phyloP scores from a whole-genome alignment of 1,140 invertebrate genomes.

The Listronotus bonariensis region DNA sequence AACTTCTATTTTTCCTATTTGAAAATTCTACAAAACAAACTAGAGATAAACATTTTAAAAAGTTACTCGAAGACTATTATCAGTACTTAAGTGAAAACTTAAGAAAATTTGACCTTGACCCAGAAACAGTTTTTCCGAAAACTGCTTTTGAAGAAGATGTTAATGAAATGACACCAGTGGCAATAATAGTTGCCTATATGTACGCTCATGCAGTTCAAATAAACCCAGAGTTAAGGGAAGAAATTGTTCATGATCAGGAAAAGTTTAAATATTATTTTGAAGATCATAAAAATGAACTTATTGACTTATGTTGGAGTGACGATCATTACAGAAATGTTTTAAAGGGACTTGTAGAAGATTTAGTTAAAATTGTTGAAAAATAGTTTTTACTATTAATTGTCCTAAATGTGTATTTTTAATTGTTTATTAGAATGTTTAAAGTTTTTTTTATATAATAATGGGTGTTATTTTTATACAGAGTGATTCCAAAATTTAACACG shows the following conservation, averaged over 20 bases:
- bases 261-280: conserved; percentile 16
- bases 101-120: conserved; percentile 16
- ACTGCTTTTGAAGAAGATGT: conserved; percentile 11
- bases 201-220: not conserved
- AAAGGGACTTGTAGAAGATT: conserved; percentile 14
- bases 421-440: too few relatives aligned
- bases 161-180: conserved; percentile 1
- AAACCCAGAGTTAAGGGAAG: conserved; percentile 24
- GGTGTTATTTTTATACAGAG: too few relatives aligned
- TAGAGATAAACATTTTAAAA: conserved; percentile 48
- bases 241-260: conserved; percentile 16
- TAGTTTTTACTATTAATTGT: too few relatives aligned
- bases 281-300: conserved; percentile 3
- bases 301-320: conserved; percentile 14
- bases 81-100: conserved; percentile 3
- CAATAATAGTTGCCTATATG: not conserved
- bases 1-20: conserved; percentile 56
- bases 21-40: conserved; percentile 50
- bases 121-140: conserved; percentile 7
- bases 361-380: not conserved
- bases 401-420: too few relatives aligned
- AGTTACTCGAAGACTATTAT: conserved; percentile 54
- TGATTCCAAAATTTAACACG: too few relatives aligned
- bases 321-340: conserved; percentile 14
- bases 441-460: too few relatives aligned